Percentiles rank a stretch among this genome's conserved stretches.
Conservation (phyloP, 2,888 invertebrate genomes). For the Hirtodrosophila histrioides region DNA sequence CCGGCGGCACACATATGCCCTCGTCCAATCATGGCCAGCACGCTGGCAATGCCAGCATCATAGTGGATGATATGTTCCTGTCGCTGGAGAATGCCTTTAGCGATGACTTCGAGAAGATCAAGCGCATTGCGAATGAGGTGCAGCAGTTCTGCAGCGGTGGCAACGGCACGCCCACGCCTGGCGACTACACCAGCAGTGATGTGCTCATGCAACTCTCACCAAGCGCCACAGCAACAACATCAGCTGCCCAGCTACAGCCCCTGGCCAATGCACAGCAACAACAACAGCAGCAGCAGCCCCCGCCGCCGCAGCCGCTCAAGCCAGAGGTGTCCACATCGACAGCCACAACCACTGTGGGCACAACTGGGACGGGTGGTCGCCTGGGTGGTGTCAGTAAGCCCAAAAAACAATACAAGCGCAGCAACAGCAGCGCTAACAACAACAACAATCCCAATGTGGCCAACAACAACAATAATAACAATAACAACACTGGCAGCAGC, state of each 20-base stretch:
- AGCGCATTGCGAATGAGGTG: slow-evolving; percentile 92
- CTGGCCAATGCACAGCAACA: slow-evolving; percentile 58
- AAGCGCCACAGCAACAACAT: slow-evolving; percentile 76
- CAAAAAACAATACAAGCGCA: slow-evolving; percentile 89
- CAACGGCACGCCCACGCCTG: slow-evolving; percentile 79
- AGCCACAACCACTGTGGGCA: slow-evolving; percentile 13
- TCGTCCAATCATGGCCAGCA: slow-evolving; percentile 54
- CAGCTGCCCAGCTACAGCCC: slow-evolving; percentile 56
- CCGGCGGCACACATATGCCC: slow-evolving; percentile 40
- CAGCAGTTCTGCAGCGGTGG: slow-evolving; percentile 87
- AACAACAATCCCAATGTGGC: slow-evolving; percentile 84
- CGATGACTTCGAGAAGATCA: slow-evolving; percentile 93
- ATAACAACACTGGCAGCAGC: slow-evolving; percentile 51
- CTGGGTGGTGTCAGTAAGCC: slow-evolving; percentile 85
- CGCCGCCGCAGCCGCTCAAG: slow-evolving; percentile 49
- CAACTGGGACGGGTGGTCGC: slow-evolving; percentile 27
- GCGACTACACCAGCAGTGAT: slow-evolving; percentile 73
- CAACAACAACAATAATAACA: slow-evolving; percentile 81
- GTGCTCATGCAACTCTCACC: slow-evolving; percentile 84
- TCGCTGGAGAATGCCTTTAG: slow-evolving; percentile 85
- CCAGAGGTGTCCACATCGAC: slow-evolving; percentile 87
- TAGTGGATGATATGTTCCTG: slow-evolving; percentile 85
- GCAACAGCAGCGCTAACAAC: slow-evolving; percentile 83
- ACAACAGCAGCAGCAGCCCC: slow-evolving; percentile 37
- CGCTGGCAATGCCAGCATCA: slow-evolving; percentile 75